phyloP scores from a whole-genome alignment of 2,113 vertebrate genomes.

The Caracal caracal region DNA sequence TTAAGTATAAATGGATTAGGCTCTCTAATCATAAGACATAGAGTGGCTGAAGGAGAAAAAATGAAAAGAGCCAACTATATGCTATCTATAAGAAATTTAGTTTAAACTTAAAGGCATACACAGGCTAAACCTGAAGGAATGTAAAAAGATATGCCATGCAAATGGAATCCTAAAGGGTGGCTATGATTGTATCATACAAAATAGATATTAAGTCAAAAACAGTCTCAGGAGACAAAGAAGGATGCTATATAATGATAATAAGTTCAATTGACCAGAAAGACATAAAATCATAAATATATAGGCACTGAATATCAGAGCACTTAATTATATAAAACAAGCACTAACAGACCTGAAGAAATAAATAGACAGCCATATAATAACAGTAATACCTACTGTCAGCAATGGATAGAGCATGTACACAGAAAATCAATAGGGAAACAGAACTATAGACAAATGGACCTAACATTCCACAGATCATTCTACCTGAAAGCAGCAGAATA shows the following conservation, averaged over 20 bases:
- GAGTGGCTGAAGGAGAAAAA: background rate
- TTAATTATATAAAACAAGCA: background rate
- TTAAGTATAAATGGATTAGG: background rate
- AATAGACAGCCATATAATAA: background rate
- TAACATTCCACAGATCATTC: background rate
- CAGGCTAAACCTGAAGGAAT: background rate
- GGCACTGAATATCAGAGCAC: background rate
- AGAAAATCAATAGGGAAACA: background rate
- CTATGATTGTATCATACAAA: background rate
- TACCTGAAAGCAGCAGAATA: background rate
- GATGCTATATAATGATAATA: background rate
- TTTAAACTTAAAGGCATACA: background rate
- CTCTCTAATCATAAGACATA: background rate
- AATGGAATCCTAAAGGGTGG: background rate
- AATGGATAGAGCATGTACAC: background rate
- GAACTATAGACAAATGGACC: background rate
- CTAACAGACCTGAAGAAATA: background rate
- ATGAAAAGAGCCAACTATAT: background rate
- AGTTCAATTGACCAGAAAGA: background rate
- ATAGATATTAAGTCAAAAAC: background rate
- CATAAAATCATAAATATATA: background rate
- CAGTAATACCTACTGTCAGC: background rate
- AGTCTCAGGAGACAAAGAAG: background rate
- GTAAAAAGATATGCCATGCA: background rate
- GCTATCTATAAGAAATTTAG: background rate